These are phyloP conservation scores for Lepidochitona cinerea DNA, from an alignment of 2,888 invertebrate species.

Conservation along the genomic window DNA sequence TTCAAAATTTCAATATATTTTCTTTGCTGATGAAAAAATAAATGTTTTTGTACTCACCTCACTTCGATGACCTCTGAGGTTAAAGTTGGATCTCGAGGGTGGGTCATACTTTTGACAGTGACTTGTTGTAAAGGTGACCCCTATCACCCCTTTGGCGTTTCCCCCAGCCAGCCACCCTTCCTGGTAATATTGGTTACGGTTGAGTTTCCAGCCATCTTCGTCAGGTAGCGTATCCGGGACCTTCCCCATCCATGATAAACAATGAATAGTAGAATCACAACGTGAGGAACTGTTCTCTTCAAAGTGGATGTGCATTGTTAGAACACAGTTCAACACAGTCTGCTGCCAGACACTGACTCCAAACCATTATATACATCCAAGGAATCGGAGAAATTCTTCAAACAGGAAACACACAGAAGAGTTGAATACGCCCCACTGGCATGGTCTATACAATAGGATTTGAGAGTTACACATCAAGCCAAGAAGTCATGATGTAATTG, in stretches of 20 bases:
- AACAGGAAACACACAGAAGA: too few relatives aligned
- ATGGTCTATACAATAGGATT: too few relatives aligned
- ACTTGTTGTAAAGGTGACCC: constrained; percentile 96
- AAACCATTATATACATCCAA: too few relatives aligned
- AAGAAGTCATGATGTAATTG: too few relatives aligned
- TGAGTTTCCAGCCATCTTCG: constrained; percentile 90
- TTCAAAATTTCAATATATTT: too few relatives aligned
- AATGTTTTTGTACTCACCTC: constrained; percentile 77
- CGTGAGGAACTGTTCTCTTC: constrained; percentile 93
- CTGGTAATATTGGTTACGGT: constrained; percentile 95
- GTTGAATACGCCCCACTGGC: too few relatives aligned
- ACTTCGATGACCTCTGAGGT: constrained; percentile 94
- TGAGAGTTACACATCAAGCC: too few relatives aligned
- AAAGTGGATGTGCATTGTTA: constrained; percentile 92
- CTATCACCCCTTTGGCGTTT: constrained; percentile 90
- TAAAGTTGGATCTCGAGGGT: constrained; percentile 95
- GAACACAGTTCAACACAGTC: too few relatives aligned
- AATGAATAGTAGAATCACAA: constrained; percentile 95
- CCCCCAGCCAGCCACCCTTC: constrained; percentile 98
- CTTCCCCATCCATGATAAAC: constrained; percentile 98
- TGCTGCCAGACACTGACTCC: too few relatives aligned
- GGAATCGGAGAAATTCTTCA: too few relatives aligned
- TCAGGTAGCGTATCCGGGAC: constrained; percentile 96
- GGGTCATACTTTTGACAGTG: constrained; percentile 84
- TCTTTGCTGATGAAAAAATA: too few relatives aligned